These are phyloP conservation scores for Pachyseris speciosa DNA, from an alignment of 64 coral and sea anemone genomes.

Conservation along the genomic window DNA sequence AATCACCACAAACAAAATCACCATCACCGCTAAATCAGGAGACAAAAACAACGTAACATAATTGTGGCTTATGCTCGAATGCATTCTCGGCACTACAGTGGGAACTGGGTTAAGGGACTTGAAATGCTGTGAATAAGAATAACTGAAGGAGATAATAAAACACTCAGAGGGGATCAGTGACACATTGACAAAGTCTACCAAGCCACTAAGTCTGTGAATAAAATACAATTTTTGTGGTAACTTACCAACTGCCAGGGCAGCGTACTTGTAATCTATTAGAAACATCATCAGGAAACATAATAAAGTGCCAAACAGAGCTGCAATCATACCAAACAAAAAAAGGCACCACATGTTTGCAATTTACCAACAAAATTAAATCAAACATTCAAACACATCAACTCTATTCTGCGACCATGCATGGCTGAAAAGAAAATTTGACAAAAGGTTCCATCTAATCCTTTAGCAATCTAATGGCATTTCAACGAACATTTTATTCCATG, in stretches of 20 bases:
- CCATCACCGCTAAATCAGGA: constrained; percentile 77
- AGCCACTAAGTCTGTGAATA: no score
- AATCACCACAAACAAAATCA: constrained; percentile 93
- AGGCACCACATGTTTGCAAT: no score
- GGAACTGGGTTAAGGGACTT: not conserved
- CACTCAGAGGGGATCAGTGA: no score
- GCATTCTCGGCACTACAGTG: not conserved
- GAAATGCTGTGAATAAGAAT: no score
- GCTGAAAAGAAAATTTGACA: no score
- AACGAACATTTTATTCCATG: no score
- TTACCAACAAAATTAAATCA: no score
- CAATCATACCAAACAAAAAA: not conserved
- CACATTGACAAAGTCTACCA: no score
- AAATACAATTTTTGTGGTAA: not conserved
- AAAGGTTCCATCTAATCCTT: no score
- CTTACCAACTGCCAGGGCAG: constrained; percentile 73
- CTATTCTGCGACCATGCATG: no score
- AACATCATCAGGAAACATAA: constrained; percentile 85
- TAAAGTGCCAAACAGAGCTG: constrained; percentile 64
- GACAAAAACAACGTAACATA: not conserved
- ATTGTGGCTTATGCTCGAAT: not conserved
- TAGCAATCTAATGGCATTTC: no score
- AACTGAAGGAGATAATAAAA: not conserved
- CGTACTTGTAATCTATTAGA: constrained; percentile 49
- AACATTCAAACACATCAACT: no score